These are phyloP conservation scores for Hippocampus kuda DNA, from an alignment of 2,797 vertebrate species.

Conservation along the genomic window DNA sequence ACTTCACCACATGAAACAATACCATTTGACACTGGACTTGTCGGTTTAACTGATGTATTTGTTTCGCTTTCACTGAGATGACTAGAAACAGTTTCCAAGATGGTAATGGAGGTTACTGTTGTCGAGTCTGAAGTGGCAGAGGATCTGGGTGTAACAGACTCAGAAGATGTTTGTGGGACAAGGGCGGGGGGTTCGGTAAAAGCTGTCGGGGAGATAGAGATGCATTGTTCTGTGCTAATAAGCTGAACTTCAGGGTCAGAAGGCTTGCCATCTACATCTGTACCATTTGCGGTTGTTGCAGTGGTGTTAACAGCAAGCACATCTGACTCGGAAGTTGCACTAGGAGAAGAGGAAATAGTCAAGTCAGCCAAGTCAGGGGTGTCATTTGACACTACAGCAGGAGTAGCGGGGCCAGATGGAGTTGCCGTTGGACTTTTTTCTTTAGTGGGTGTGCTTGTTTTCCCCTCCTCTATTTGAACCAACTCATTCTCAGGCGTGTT, in stretches of 20 bases:
- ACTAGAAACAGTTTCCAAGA: conserved; percentile 27
- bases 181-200: conserved; percentile 23
- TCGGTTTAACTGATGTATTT: conserved; percentile 20
- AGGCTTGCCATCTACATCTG: conserved; percentile 26
- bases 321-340: conserved; percentile 41
- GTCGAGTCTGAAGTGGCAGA: conserved; percentile 30
- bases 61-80: conserved; percentile 26
- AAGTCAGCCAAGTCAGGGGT: conserved; percentile 29
- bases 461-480: conserved; percentile 53
- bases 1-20: conserved; percentile 22
- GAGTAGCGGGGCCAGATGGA: conserved; percentile 11
- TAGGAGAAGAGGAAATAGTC: conserved; percentile 29
- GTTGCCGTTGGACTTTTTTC: conserved; percentile 17
- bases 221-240: conserved; percentile 14
- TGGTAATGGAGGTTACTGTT: conserved; percentile 28
- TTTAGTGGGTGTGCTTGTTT: conserved; percentile 40
- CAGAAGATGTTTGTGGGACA: conserved; percentile 23
- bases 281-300: conserved; percentile 22
- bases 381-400: conserved; percentile 32
- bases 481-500: conserved; percentile 64
- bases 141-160: conserved; percentile 25
- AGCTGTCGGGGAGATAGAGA: conserved; percentile 16
- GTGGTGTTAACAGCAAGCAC: conserved; percentile 25
- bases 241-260: conserved; percentile 23
- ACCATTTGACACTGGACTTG: conserved; percentile 23